Evolutionary conservation across 2,888 invertebrate genomes (phyloP).

Genomic region (Polymixis lichenea): DNA sequence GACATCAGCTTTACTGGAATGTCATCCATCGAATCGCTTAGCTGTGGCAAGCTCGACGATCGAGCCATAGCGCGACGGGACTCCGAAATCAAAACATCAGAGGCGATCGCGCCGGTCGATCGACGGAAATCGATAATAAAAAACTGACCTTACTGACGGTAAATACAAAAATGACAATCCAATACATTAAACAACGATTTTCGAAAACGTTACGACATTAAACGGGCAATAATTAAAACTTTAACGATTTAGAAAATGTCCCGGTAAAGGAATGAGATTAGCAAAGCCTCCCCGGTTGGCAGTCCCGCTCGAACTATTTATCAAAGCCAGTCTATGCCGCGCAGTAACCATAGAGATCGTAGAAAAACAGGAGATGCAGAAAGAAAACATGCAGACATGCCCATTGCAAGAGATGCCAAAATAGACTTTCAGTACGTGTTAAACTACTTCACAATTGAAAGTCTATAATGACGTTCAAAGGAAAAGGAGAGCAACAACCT

Average conservation of each 20-base stretch:
- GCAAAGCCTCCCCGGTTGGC: constrained; percentile 84
- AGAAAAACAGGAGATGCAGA: constrained; percentile 88
- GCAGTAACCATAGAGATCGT: constrained; percentile 91
- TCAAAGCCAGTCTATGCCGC: constrained; percentile 90
- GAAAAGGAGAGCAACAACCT: constrained; percentile 80
- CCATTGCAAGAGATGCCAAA: constrained; percentile 76
- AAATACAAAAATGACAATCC: constrained; percentile 80
- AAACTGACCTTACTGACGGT: constrained; percentile 77
- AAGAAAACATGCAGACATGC: constrained; percentile 88
- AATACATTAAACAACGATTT: constrained; percentile 83
- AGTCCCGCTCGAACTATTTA: constrained; percentile 85
- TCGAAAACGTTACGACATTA: constrained; percentile 85
- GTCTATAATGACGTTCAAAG: constrained; percentile 76
- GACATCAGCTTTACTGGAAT: constrained; percentile 90
- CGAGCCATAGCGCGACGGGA: constrained; percentile 85
- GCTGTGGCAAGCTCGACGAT: constrained; percentile 82
- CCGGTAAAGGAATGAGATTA: constrained; percentile 75
- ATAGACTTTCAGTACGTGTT: constrained; percentile 75
- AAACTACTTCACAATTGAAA: constrained; percentile 72
- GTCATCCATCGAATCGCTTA: constrained; percentile 89
- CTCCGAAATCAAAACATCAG: constrained; percentile 79
- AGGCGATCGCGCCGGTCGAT: constrained; percentile 85
- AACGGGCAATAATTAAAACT: constrained; percentile 80
- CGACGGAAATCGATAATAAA: constrained; percentile 78
- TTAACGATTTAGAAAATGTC: constrained; percentile 71